Evolutionary conservation across 1,140 invertebrate genomes (phyloP).

Genomic region (Chelonus insularis): DNA sequence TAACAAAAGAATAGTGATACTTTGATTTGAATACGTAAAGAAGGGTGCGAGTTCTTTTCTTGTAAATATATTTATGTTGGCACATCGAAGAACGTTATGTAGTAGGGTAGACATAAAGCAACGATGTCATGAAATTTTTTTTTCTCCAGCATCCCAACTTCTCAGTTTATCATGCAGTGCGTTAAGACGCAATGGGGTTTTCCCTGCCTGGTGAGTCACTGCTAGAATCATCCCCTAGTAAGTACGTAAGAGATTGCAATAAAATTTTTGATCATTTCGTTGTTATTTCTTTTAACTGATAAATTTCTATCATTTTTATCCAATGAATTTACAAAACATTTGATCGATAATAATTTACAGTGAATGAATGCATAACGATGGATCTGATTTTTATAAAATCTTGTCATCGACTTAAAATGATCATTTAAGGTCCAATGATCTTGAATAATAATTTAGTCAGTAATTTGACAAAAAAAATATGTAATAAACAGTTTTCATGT

Average conservation of each 20-base stretch:
- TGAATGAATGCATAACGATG: too few relatives aligned
- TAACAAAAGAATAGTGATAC: neutral
- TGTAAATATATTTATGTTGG: neutral
- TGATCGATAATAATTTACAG: too few relatives aligned
- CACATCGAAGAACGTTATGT: neutral
- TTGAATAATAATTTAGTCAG: too few relatives aligned
- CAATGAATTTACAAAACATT: too few relatives aligned
- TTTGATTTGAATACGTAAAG: neutral
- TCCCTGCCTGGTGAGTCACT: slow-evolving; percentile 1
- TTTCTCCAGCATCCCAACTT: neutral
- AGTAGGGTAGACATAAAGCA: neutral
- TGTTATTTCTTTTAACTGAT: neutral
- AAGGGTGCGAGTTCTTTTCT: neutral
- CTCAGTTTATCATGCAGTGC: neutral
- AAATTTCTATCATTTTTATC: too few relatives aligned
- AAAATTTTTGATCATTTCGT: slow-evolving; percentile 4
- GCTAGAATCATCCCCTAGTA: neutral
- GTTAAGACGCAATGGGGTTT: slow-evolving; percentile 4
- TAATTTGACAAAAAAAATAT: too few relatives aligned
- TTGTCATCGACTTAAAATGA: too few relatives aligned
- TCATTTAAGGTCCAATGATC: too few relatives aligned
- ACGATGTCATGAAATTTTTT: neutral
- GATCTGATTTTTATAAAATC: too few relatives aligned
- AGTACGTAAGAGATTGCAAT: neutral
- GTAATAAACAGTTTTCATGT: too few relatives aligned